Evolutionary conservation across 2,888 invertebrate genomes (phyloP), one percentile per base, ranked within the genome.

Genomic region (Eristalis tenax): DNA sequence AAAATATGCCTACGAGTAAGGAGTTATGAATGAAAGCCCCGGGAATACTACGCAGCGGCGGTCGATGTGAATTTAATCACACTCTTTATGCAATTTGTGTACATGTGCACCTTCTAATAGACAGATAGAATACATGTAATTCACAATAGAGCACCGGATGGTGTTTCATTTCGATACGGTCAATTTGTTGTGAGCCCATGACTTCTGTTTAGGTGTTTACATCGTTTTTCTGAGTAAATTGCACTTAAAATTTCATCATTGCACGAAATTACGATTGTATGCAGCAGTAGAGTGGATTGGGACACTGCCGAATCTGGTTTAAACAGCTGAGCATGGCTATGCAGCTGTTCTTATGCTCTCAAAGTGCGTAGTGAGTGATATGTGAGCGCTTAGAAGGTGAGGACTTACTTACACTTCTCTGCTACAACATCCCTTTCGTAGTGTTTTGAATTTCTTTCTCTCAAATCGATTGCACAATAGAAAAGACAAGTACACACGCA

Each of bases 11-110:
- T 74, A 57, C 50, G 32, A 23, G 66, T 35, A 68, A 13, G 32
- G 74, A 50, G 74, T 86, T 86, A 86, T 86, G 82, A 86, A 86
- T 86, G 82, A 82, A 82, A 61, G 18, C 23, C 35, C 13, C n/a
- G 77, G 57, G 18, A 70, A 28, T 78, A 70, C 38, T 78, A 70
- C 63, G 63, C 68, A 32, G 68, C 61, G 28, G 61, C 11, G 59
- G 23, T 38, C 23, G 70, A 57, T 70, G 57, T 5, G n/a, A 57
- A 38, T 70, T 56, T 32, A 69, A 50, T 66, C 15, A 15, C 23
- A 4, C 18, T 18, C 18, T 18, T 8, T 1, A 50, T 35, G 63
- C 18, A 23, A 40, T 38, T 26, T 11, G 23, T 59, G 26, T 59
- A 6, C 57, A 18, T 18, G 18, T 50, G 50, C 23, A 65, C 26